phyloP scores from a whole-genome alignment of 1,140 invertebrate genomes.

The Apis florea region DNA sequence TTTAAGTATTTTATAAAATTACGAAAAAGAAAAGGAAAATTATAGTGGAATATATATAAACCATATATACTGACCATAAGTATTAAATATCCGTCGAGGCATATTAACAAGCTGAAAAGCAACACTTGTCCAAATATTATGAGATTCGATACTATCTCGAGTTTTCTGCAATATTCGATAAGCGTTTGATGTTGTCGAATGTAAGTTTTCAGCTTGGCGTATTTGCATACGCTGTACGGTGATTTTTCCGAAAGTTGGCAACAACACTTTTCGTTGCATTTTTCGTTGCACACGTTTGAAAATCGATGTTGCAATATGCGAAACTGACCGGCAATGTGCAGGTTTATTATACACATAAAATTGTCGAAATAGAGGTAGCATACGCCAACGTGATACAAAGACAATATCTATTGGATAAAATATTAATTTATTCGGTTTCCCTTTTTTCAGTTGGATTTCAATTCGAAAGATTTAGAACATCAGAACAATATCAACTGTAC shows the following conservation, averaged over 20 bases:
- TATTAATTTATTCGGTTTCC: no score
- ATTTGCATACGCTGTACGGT: neutral
- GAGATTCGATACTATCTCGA: constrained; percentile 37
- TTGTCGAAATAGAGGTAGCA: constrained; percentile 62
- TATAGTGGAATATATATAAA: no score
- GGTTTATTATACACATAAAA: constrained; percentile 61
- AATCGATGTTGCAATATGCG: constrained; percentile 54
- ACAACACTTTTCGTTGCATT: no score
- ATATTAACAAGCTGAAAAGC: constrained; percentile 47
- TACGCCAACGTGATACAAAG: constrained; percentile 42
- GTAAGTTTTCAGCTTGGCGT: neutral
- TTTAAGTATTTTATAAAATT: no score
- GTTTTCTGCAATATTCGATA: constrained; percentile 33
- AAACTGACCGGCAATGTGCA: constrained; percentile 61
- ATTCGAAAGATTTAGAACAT: no score
- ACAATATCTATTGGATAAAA: neutral
- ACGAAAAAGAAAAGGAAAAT: no score
- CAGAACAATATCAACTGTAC: no score
- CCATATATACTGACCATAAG: constrained; percentile 17
- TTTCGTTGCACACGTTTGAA: no score
- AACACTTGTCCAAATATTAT: constrained; percentile 48
- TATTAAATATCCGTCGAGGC: constrained; percentile 47
- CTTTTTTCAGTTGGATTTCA: no score
- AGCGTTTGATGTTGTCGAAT: constrained; percentile 52
- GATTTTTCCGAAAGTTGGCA: neutral